Percentiles rank a stretch among this genome's conserved stretches.
Conservation (phyloP, 1,140 invertebrate genomes). For the Stegodyphus mimosarum region DNA sequence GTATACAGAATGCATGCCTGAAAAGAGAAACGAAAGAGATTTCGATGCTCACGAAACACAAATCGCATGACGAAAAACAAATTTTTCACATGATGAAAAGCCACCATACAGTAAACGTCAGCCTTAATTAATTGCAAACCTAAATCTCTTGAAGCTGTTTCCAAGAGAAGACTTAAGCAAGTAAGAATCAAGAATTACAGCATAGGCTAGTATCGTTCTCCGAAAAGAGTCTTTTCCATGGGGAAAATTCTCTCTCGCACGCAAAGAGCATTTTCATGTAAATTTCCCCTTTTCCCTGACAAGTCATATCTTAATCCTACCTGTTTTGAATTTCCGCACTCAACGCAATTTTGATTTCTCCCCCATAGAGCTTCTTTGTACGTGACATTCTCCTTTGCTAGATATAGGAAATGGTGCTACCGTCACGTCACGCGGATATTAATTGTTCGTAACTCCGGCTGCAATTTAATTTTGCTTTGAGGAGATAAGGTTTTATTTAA, state of each 20-base stretch:
- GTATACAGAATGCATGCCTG: too few species aligned
- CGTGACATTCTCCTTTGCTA: slow-evolving; percentile 16
- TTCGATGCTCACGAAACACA: background rate
- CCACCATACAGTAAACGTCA: background rate
- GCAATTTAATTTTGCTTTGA: too few species aligned
- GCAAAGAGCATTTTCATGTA: slow-evolving; percentile 59
- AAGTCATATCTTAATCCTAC: slow-evolving; percentile 58
- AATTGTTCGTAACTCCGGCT: slow-evolving; percentile 16
- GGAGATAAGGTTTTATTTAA: too few species aligned
- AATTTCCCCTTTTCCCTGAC: slow-evolving; percentile 41
- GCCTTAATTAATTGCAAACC: too few species aligned
- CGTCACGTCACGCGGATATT: slow-evolving; percentile 12
- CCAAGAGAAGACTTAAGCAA: too few species aligned
- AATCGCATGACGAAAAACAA: slow-evolving; percentile 25
- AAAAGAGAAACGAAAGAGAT: too few species aligned
- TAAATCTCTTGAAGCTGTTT: too few species aligned
- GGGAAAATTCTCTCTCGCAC: background rate
- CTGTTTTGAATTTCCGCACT: slow-evolving; percentile 57
- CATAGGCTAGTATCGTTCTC: too few species aligned
- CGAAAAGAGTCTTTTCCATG: too few species aligned
- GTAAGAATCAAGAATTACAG: too few species aligned
- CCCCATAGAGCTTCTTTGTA: background rate
- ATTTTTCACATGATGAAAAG: background rate
- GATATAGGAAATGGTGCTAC: background rate
- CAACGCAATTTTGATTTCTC: slow-evolving; percentile 40